Evolutionary conservation across 2,113 vertebrate species (phyloP).

Genomic region (Serinus canaria): DNA sequence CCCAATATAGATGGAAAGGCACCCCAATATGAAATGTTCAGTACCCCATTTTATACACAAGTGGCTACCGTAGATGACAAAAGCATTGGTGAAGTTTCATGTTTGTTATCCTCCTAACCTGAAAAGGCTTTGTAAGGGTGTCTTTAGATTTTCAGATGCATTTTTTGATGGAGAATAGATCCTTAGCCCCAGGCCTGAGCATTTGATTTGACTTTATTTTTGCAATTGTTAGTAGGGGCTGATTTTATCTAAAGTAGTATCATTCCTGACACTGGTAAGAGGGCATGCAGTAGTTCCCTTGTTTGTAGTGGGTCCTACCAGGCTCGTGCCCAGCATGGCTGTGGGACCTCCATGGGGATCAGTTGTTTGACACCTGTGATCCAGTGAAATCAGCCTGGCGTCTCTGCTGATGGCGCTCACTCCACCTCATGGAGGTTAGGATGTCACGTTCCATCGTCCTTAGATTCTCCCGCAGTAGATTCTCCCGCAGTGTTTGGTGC

Average conservation of each 20-base stretch:
- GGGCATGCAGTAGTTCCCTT: neutral
- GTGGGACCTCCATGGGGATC: accelerated
- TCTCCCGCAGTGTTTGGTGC: neutral
- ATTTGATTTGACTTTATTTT: neutral
- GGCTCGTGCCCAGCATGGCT: neutral
- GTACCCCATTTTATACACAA: neutral
- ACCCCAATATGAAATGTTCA: neutral
- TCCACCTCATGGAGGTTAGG: accelerated
- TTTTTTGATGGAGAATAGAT: neutral
- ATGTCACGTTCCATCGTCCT: accelerated
- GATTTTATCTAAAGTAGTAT: neutral
- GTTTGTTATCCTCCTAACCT: neutral
- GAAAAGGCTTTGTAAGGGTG: neutral
- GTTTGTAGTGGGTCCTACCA: neutral
- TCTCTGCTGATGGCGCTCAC: accelerated
- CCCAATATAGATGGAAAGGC: neutral
- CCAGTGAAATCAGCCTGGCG: accelerated
- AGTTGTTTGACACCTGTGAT: neutral
- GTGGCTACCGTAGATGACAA: neutral
- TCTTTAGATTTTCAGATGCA: neutral
- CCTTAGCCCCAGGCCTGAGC: neutral
- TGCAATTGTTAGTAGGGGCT: neutral
- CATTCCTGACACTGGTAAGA: neutral
- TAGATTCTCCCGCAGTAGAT: neutral
- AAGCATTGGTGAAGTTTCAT: neutral